Conservation (phyloP, 2,888 invertebrate species). For the Plebejus melissa region DNA sequence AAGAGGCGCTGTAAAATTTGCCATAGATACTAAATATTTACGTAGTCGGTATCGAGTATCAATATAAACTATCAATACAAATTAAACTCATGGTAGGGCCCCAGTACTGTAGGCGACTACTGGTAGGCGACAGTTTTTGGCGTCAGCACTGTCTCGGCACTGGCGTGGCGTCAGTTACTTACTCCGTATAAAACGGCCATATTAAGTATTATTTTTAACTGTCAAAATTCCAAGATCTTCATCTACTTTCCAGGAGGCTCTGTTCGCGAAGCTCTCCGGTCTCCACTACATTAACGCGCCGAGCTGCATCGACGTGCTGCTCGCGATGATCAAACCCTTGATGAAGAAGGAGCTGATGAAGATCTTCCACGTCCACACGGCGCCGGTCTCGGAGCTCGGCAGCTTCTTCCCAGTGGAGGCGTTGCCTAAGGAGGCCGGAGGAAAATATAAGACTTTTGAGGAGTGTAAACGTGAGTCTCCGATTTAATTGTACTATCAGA, state of each 20-base stretch:
- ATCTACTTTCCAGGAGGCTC: constrained; percentile 75
- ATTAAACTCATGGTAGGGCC: too few species aligned
- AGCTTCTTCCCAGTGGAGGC: constrained; percentile 76
- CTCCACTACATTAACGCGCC: constrained; percentile 85
- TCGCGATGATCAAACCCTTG: constrained; percentile 85
- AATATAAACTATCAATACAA: too few species aligned
- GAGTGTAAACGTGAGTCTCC: constrained; percentile 35
- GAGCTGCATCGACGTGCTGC: constrained; percentile 83
- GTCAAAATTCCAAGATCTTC: too few species aligned
- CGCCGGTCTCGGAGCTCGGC: constrained; percentile 59
- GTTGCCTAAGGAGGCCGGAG: constrained; percentile 83
- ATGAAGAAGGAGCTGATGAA: constrained; percentile 82
- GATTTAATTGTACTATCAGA: not conserved
- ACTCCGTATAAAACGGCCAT: too few species aligned
- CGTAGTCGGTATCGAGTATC: too few species aligned
- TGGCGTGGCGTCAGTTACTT: too few species aligned
- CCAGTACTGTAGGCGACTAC: too few species aligned
- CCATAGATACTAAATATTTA: too few species aligned
- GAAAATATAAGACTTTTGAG: constrained; percentile 60
- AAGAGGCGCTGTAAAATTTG: too few species aligned
- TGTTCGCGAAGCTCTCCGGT: constrained; percentile 82
- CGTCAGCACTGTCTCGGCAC: too few species aligned
- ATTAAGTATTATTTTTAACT: too few species aligned
- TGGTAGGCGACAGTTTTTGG: too few species aligned
- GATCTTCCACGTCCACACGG: constrained; percentile 75